Percentiles rank a stretch among this genome's conserved stretches.
Evolutionary conservation across 1,140 invertebrate genomes (phyloP).

Genomic region (Drosophila fuyamai): DNA sequence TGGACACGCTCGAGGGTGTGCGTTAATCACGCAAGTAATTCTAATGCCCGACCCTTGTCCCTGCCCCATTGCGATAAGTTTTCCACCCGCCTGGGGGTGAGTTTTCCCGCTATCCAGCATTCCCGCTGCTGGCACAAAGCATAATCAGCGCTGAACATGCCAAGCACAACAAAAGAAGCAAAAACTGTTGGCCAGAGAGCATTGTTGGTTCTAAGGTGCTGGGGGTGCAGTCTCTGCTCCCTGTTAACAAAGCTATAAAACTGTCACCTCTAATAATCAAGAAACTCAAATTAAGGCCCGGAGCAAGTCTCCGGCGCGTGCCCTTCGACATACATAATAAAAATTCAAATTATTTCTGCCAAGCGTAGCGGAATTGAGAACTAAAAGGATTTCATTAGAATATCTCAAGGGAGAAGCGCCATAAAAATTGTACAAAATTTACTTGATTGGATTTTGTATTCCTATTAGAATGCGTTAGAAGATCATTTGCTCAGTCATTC

Average conservation of each 20-base stretch:
- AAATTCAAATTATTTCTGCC: constrained; percentile 30
- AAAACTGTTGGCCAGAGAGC: constrained; percentile 24
- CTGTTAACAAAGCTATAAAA: constrained; percentile 82
- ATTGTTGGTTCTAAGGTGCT: background rate
- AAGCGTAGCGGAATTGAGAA: constrained; percentile 4
- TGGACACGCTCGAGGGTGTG: constrained; percentile 71
- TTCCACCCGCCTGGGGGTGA: constrained; percentile 55
- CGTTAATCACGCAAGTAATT: constrained; percentile 82
- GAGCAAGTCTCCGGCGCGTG: constrained; percentile 43
- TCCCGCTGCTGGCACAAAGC: constrained; percentile 54
- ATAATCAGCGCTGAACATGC: constrained; percentile 80
- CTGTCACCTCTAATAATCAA: constrained; percentile 71
- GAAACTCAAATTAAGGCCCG: constrained; percentile 32
- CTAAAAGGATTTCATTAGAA: constrained; percentile 10
- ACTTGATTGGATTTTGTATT: background rate
- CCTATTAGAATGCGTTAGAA: too few species aligned
- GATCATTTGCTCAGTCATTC: background rate
- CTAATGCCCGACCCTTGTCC: constrained; percentile 61
- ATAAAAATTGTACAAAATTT: background rate
- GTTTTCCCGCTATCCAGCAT: constrained; percentile 13
- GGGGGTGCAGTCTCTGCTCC: constrained; percentile 18
- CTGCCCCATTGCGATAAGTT: constrained; percentile 58
- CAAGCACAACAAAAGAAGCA: constrained; percentile 70
- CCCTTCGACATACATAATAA: constrained; percentile 35
- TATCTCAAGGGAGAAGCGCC: background rate